Evolutionary conservation across 2,888 invertebrate genomes (phyloP).

Genomic region (Priocnemis perturbator): DNA sequence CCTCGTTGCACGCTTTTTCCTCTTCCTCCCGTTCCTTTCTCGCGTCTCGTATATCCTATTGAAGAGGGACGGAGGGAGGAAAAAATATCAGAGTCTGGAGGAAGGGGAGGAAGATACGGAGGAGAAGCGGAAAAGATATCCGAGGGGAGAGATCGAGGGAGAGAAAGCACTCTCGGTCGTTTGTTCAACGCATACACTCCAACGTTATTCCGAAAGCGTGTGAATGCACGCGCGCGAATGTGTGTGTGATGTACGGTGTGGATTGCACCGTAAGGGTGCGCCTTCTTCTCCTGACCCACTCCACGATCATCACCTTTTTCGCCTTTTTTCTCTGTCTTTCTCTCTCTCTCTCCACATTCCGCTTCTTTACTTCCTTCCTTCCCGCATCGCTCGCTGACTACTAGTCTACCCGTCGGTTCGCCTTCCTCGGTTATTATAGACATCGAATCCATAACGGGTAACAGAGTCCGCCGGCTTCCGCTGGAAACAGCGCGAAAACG

Average conservation of each 20-base stretch:
- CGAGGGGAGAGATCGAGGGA: constrained; percentile 21
- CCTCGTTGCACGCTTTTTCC: constrained; percentile 7
- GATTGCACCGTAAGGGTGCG: constrained; percentile 37
- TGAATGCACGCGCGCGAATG: constrained; percentile 3
- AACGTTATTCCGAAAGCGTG: neutral
- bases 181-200: constrained; percentile 23
- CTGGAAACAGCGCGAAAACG: too few relatives aligned
- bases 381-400: constrained; percentile 27
- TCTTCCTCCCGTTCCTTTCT: constrained; percentile 4
- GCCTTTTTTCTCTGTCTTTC: neutral
- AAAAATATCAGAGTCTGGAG: neutral
- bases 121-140: neutral
- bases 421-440: too few relatives aligned
- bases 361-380: constrained; percentile 25
- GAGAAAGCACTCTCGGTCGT: constrained; percentile 29
- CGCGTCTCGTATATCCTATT: constrained; percentile 9
- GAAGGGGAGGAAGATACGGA: constrained; percentile 11
- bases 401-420: too few relatives aligned
- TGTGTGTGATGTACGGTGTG: constrained; percentile 9
- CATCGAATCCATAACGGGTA: too few relatives aligned
- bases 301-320: constrained; percentile 48
- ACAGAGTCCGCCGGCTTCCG: too few relatives aligned
- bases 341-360: constrained; percentile 27
- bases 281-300: constrained; percentile 49
- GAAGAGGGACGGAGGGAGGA: neutral